Conservation (phyloP, 2,797 vertebrate genomes). For the Rhinichthys osculus region DNA sequence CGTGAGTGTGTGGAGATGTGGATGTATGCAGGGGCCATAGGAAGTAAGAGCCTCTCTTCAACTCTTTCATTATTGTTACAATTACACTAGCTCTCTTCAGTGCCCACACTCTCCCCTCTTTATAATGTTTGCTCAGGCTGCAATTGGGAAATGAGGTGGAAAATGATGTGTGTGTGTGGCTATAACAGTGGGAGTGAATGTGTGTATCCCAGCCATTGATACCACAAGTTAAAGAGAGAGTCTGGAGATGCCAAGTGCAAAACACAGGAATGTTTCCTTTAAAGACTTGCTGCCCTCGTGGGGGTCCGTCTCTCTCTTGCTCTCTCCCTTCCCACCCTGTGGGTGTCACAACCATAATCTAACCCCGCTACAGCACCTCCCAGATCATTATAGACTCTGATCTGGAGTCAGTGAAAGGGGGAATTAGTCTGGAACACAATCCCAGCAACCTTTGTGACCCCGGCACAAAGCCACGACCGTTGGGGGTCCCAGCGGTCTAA, state of each 20-base stretch:
- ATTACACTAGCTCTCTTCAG: conserved; percentile 87
- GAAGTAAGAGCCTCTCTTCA: conserved; percentile 53
- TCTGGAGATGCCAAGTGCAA: conserved; percentile 46
- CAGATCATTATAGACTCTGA: conserved; percentile 85
- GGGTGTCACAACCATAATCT: conserved; percentile 73
- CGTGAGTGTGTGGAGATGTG: conserved; percentile 3
- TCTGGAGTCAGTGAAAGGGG: conserved; percentile 84
- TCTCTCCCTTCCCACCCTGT: conserved; percentile 58
- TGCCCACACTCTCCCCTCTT: conserved; percentile 85
- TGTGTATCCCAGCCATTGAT: conserved; percentile 69
- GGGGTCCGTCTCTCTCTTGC: conserved; percentile 46
- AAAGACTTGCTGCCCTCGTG: conserved; percentile 68
- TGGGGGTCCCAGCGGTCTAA: conserved; percentile 79
- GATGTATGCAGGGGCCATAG: conserved; percentile 33
- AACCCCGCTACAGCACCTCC: conserved; percentile 77
- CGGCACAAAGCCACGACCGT: conserved; percentile 85
- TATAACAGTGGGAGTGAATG: conserved; percentile 56
- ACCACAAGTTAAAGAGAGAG: conserved; percentile 71
- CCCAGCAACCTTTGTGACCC: conserved; percentile 83
- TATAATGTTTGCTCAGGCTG: conserved; percentile 91
- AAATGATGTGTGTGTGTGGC: conserved; percentile 70
- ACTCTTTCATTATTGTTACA: conserved; percentile 83
- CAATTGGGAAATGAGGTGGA: conserved; percentile 90
- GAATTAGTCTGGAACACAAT: conserved; percentile 91
- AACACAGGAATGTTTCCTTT: conserved; percentile 72